These are phyloP conservation scores for Drosophila atroscutellata DNA, from an alignment of 2,888 invertebrate species.

Conservation along the genomic window DNA sequence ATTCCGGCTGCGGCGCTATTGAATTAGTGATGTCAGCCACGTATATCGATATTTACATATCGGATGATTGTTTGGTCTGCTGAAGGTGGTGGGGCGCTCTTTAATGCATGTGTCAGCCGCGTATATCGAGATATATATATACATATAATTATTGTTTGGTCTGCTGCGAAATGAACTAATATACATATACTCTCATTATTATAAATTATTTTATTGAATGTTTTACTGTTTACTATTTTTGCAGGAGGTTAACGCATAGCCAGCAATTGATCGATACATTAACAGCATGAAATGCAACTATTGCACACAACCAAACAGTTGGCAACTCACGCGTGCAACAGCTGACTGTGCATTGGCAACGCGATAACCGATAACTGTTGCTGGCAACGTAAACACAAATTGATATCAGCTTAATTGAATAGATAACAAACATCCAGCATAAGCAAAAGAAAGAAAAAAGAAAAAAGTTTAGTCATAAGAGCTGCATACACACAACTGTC, in stretches of 20 bases:
- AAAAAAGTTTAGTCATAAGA: constrained; percentile 45
- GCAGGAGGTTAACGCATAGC: background rate
- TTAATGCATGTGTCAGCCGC: constrained; percentile 33
- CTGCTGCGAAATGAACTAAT: background rate
- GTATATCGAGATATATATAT: constrained; percentile 25
- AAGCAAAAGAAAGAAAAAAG: constrained; percentile 13
- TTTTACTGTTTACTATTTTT: background rate
- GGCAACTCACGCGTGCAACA: constrained; percentile 28
- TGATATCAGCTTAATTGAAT: constrained; percentile 40
- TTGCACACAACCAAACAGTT: constrained; percentile 11
- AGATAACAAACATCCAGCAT: constrained; percentile 41
- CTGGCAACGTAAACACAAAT: constrained; percentile 73
- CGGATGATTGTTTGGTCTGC: background rate
- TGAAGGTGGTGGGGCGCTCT: constrained; percentile 12
- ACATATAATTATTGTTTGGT: background rate
- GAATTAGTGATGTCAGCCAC: constrained; percentile 45
- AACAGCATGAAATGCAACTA: constrained; percentile 35
- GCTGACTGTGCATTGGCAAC: constrained; percentile 36
- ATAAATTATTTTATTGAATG: background rate
- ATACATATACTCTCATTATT: background rate
- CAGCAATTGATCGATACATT: background rate
- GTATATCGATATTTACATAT: constrained; percentile 27
- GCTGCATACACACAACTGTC: constrained; percentile 3
- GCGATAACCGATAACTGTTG: constrained; percentile 42
- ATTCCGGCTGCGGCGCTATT: constrained; percentile 54